Evolutionary conservation across 1,140 invertebrate genomes (phyloP).

Genomic region (Atta colombica): DNA sequence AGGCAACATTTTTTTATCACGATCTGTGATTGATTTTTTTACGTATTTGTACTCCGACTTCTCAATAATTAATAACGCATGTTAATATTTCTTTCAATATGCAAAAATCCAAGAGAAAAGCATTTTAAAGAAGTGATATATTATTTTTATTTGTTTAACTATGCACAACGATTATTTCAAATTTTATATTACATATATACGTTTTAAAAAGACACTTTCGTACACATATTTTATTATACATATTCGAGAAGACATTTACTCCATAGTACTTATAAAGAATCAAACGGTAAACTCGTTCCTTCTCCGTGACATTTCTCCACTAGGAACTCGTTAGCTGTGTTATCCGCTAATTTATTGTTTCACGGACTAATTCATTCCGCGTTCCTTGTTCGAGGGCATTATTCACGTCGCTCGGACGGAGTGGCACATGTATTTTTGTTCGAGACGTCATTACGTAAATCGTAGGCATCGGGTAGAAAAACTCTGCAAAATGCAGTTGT

Average conservation of each 20-base stretch:
- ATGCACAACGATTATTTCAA: not conserved
- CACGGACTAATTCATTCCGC: conserved; percentile 58
- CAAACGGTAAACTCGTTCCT: conserved; percentile 1
- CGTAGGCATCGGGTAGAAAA: conserved; percentile 55
- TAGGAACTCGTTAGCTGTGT: conserved; percentile 51
- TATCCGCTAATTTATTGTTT: conserved; percentile 62
- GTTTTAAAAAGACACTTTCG: not conserved
- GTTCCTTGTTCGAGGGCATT: conserved; percentile 49
- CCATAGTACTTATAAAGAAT: not conserved
- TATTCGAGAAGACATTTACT: not conserved
- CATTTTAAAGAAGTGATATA: not conserved
- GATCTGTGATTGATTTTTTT: conserved; percentile 17
- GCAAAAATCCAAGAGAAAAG: not conserved
- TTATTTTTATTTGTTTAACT: not conserved
- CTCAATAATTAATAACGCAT: not conserved
- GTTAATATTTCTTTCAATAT: conserved; percentile 1
- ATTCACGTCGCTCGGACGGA: conserved; percentile 46
- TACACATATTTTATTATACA: not conserved
- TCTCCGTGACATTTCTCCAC: conserved; percentile 26
- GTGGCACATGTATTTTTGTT: conserved; percentile 46
- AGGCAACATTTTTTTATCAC: not conserved
- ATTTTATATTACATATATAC: not conserved
- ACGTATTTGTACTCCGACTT: not conserved
- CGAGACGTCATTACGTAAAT: conserved; percentile 54
- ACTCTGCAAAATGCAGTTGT: conserved; percentile 62